These are phyloP conservation scores for Sinelater perroti DNA, from an alignment of 2,888 invertebrate genomes.

Conservation along the genomic window DNA sequence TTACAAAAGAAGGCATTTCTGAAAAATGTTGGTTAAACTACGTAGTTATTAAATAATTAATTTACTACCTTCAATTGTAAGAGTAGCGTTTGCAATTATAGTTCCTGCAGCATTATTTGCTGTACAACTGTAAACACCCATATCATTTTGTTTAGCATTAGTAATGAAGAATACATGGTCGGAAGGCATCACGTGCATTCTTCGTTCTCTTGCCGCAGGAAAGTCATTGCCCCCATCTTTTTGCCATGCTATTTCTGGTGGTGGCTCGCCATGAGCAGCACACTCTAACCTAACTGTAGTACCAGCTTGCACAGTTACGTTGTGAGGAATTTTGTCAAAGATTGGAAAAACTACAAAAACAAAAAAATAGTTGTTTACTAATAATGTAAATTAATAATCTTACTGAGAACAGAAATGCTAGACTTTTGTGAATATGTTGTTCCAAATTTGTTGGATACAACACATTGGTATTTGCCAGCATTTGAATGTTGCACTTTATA, in stretches of 20 bases:
- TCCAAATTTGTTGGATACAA: slow-evolving; percentile 88
- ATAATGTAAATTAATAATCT: slow-evolving; percentile 47
- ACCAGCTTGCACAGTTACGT: slow-evolving; percentile 85
- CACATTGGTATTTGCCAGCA: slow-evolving; percentile 92
- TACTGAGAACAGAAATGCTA: slow-evolving; percentile 84
- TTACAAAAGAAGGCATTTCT: slow-evolving; percentile 88
- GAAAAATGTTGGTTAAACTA: slow-evolving; percentile 33
- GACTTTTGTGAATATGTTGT: slow-evolving; percentile 89
- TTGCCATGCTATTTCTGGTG: slow-evolving; percentile 89
- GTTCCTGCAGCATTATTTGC: slow-evolving; percentile 90
- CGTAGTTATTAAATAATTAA: not conserved
- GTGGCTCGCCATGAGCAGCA: slow-evolving; percentile 88
- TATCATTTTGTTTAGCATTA: slow-evolving; percentile 87
- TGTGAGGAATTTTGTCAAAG: slow-evolving; percentile 84
- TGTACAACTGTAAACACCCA: slow-evolving; percentile 92
- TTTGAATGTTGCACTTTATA: slow-evolving; percentile 80
- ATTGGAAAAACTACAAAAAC: slow-evolving; percentile 83
- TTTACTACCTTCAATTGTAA: slow-evolving; percentile 73
- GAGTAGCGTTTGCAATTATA: slow-evolving; percentile 85
- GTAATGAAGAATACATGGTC: slow-evolving; percentile 93
- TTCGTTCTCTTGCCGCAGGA: slow-evolving; percentile 91
- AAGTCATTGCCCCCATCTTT: slow-evolving; percentile 95
- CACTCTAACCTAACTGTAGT: slow-evolving; percentile 89
- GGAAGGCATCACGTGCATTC: slow-evolving; percentile 91
- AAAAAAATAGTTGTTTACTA: slow-evolving; percentile 31